Evolutionary conservation across 2,113 vertebrate species (phyloP), one percentile per base, ranked within the genome.

Genomic region (Spheniscus mendiculus): DNA sequence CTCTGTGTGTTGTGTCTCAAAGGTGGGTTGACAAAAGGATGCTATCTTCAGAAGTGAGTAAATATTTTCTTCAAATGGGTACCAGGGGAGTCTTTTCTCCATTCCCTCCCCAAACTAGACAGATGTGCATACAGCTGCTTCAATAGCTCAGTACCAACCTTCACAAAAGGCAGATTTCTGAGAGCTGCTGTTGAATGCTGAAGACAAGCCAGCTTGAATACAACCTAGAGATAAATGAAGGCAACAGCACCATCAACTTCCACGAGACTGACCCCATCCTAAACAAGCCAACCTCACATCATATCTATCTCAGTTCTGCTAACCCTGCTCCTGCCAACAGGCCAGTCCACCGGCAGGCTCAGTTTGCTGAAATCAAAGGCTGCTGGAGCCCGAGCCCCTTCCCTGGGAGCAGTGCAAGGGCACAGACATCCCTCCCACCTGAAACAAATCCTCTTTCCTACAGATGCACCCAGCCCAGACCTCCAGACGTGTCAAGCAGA

Each of bases 81-180:
- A 66, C 52, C 81, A 81, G 0, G 12, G 56, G 85, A 89, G 44
- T n/a, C 22, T n/a, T 85, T 52, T 55, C 65, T 7, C 2, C 63
- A 55, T 66, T 72, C 45, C 17, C 40, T 73, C 19, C 44, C 66
- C 40, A 74, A 25, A 80, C 27, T 32, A 83, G 92, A 45, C 84
- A 96, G 89, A 95, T 90, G 90, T 94, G 73, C 78, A 34, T 1
- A 34, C 73, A 91, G 84, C 73, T 97, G 73, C 53, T 88, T 47
- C 74, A 63, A 21, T 30, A 94, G 65, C 50, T 89, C 55, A 9
- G 26, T 55, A 67, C 73, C 83, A 96, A 3, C 36, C 62, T 71
- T 56, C 76, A 15, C 7, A 58, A 79, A 83, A 93, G 32, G 11
- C 53, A 85, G 34, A 76, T 69, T 79, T 70, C 73, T 67, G 47